These are phyloP conservation scores for Xestia ashworthii DNA, from an alignment of 2,888 invertebrate species.

Conservation along the genomic window DNA sequence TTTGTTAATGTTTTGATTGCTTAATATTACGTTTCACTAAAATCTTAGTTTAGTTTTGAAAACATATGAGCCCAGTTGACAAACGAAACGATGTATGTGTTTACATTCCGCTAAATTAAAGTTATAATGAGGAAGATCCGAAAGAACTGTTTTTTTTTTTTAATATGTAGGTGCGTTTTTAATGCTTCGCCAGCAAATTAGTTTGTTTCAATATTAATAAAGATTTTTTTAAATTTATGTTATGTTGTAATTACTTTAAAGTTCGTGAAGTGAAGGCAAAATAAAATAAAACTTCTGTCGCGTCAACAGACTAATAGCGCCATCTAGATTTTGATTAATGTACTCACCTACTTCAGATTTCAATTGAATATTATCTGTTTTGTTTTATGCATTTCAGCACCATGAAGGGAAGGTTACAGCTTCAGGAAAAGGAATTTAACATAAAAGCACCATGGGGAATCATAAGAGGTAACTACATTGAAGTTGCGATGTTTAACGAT, in stretches of 20 bases:
- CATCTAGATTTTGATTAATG: conserved; percentile 11
- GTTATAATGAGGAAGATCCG: background rate
- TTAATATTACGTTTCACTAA: background rate
- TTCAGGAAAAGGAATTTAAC: conserved; percentile 74
- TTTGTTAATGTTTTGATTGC: background rate
- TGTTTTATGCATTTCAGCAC: conserved; percentile 45
- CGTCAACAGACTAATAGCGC: background rate
- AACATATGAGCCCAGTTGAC: too few species aligned
- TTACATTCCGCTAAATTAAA: background rate
- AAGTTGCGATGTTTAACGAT: background rate
- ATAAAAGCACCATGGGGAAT: conserved; percentile 82
- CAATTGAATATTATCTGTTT: background rate
- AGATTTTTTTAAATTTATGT: background rate
- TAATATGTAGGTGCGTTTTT: background rate
- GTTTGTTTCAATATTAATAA: background rate
- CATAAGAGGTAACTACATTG: conserved; percentile 69
- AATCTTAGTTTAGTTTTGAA: background rate
- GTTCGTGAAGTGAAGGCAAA: background rate
- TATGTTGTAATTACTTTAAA: background rate
- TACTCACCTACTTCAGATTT: background rate
- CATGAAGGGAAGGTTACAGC: conserved; percentile 64
- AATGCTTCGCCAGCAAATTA: background rate
- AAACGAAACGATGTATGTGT: too few species aligned
- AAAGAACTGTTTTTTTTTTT: background rate
- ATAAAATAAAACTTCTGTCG: background rate